Evolutionary conservation across 2,888 invertebrate species (phyloP), one percentile per base, ranked within the genome.

Genomic region (Ariolimax columbianus): DNA sequence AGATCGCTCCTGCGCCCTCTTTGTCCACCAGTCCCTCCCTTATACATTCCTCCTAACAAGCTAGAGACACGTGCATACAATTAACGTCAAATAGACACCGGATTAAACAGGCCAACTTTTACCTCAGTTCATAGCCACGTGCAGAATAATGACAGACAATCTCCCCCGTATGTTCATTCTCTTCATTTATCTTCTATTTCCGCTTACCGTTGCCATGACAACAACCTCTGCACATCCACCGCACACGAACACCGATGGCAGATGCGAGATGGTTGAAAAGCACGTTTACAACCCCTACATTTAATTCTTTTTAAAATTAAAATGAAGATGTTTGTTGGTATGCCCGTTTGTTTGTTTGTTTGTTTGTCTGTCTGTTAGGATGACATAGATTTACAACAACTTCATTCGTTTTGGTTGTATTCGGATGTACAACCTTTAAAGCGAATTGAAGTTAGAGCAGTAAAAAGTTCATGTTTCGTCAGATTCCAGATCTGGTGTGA

Each of bases 71-170:
- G 68, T 68, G 68, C 36, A 19, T 36, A 30, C 68, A 68, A 68
- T 68, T 68, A 68, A 68, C 68, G 68, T 68, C 68, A 68, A 33
- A 68, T 68, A 68, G 68, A 68, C 68, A 68, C 68, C 36, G 68
- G 68, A 36, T 68, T 36, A 68, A 68, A 36, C 68, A 36, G 68
- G 36, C 26, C 33, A 6, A 36, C 17, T 33, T 68, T 68, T 68
- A 19, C 36, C 19, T 68, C 68, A 36, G 68, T 36, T 33, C 36
- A 68, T 36, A 9, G 68, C 36, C 68, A 68, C 68, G 68, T 68
- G 68, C 68, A 68, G 36, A 36, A 68, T 68, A 68, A 68, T 68
- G 68, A 19, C 68, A 68, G 33, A 36, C 23, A 36, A 68, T 68
- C 68, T 68, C 68, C 36, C 7, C 68, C 30, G 30, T 66, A 47